Evolutionary conservation across 37 sponge, comb jelly and placozoan genomes (phyloP).

Genomic region (Spongilla lacustris): DNA sequence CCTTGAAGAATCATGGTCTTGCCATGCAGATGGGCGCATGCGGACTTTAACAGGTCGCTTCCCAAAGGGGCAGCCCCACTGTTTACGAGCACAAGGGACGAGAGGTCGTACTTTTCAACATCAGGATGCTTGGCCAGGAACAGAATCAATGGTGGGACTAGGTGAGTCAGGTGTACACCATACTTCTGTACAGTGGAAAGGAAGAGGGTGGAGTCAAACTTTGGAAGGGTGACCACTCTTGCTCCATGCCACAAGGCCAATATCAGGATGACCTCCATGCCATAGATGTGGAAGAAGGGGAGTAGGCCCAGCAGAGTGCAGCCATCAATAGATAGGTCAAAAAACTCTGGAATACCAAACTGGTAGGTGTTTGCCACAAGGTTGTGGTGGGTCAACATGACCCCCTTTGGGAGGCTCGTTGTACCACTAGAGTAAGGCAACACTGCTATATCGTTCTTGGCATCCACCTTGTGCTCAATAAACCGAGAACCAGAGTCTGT

Average conservation of each 20-base stretch:
- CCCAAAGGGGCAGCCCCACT: constrained; percentile 89
- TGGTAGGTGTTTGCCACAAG: constrained; percentile 62
- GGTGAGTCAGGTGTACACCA: constrained; percentile 22
- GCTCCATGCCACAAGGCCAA: constrained; percentile 56
- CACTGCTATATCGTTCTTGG: constrained; percentile 48
- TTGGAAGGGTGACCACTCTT: constrained; percentile 56
- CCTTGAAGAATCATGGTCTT: constrained; percentile 49
- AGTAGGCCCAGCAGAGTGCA: constrained; percentile 43
- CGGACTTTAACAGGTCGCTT: constrained; percentile 59
- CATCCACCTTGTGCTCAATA: constrained; percentile 18
- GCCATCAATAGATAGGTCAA: neutral
- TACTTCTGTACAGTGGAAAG: constrained; percentile 53
- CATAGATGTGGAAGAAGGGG: constrained; percentile 90
- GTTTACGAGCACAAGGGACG: constrained; percentile 42
- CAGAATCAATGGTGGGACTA: constrained; percentile 84
- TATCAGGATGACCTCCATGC: constrained; percentile 58
- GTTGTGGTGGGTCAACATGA: constrained; percentile 83
- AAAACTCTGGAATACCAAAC: constrained; percentile 33
- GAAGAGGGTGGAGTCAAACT: constrained; percentile 78
- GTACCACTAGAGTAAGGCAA: constrained; percentile 93
- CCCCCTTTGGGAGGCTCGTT: constrained; percentile 91
- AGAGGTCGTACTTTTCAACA: constrained; percentile 82
- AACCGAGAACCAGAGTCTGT: constrained; percentile 62
- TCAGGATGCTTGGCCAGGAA: constrained; percentile 86
- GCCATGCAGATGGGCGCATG: constrained; percentile 34